Evolutionary conservation across 2,797 vertebrate species (phyloP).

Genomic region (Sebastiscus albofasciatus): DNA sequence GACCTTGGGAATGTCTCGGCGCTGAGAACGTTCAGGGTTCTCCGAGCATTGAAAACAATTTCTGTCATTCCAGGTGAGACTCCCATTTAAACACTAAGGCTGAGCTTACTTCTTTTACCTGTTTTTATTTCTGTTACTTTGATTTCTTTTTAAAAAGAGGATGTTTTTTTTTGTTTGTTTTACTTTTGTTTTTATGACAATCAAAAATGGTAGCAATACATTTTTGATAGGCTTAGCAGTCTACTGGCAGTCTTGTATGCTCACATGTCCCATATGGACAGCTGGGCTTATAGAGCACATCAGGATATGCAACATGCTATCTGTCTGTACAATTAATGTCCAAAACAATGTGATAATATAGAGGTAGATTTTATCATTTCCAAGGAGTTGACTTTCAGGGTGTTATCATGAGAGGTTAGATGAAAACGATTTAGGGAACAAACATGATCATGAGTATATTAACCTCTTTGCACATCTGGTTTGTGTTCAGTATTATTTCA

Average conservation of each 20-base stretch:
- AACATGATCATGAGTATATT: background rate
- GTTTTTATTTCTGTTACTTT: conserved; percentile 62
- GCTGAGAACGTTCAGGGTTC: conserved; percentile 99
- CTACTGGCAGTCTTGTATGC: conserved; percentile 74
- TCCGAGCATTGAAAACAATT: conserved; percentile 99
- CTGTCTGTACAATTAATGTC: background rate
- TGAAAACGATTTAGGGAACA: background rate
- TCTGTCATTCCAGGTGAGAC: conserved; percentile 99
- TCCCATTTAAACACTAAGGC: conserved; percentile 88
- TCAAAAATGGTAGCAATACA: conserved; percentile 84
- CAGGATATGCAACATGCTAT: background rate
- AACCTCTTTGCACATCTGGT: conserved; percentile 5
- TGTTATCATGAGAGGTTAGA: background rate
- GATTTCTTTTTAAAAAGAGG: conserved; percentile 43
- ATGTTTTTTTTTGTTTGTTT: conserved; percentile 52
- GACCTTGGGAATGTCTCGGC: conserved; percentile 99
- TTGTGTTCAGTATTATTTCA: conserved; percentile 23
- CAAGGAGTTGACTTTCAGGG: background rate
- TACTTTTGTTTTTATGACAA: conserved; percentile 69
- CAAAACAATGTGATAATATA: background rate
- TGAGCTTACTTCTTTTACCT: conserved; percentile 75
- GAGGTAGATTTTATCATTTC: background rate
- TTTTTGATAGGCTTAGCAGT: conserved; percentile 93
- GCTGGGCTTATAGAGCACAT: conserved; percentile 6
- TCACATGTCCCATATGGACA: conserved; percentile 38